Evolutionary conservation across 2,113 vertebrate genomes (phyloP).

Genomic region (Etheostoma spectabile): DNA sequence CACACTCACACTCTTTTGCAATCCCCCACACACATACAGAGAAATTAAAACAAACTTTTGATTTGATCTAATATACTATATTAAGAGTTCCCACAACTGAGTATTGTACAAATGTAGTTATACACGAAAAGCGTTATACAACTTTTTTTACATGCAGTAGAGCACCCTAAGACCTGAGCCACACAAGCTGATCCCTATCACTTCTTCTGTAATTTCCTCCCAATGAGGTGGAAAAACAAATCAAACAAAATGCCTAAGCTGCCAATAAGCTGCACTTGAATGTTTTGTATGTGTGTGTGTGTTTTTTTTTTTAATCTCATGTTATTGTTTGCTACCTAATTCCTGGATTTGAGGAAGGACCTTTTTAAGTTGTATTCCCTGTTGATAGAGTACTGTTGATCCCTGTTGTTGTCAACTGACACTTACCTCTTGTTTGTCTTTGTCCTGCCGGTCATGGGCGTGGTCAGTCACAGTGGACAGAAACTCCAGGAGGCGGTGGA

Average conservation of each 20-base stretch:
- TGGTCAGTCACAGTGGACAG: slow-evolving; percentile 92
- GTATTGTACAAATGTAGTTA: too few species aligned
- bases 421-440: slow-evolving; percentile 90
- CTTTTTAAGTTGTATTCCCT: not conserved
- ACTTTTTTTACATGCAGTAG: too few species aligned
- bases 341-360: not conserved
- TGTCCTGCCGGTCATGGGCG: slow-evolving; percentile 87
- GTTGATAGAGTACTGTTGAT: not conserved
- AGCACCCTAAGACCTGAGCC: not conserved
- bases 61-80: too few species aligned
- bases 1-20: not conserved
- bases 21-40: too few species aligned
- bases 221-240: slow-evolving; percentile 47
- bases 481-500: slow-evolving; percentile 94
- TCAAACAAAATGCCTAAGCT: not conserved
- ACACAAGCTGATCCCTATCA: slow-evolving; percentile 40
- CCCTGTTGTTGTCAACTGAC: not conserved
- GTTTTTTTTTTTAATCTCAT: not conserved
- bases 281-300: not conserved
- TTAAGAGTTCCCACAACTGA: too few species aligned
- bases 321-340: not conserved
- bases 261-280: not conserved
- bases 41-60: too few species aligned
- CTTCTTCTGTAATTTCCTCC: slow-evolving; percentile 37
- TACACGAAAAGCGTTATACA: too few species aligned